Conservation (phyloP, 2,888 invertebrate species). For the Drosophila mimetica region DNA sequence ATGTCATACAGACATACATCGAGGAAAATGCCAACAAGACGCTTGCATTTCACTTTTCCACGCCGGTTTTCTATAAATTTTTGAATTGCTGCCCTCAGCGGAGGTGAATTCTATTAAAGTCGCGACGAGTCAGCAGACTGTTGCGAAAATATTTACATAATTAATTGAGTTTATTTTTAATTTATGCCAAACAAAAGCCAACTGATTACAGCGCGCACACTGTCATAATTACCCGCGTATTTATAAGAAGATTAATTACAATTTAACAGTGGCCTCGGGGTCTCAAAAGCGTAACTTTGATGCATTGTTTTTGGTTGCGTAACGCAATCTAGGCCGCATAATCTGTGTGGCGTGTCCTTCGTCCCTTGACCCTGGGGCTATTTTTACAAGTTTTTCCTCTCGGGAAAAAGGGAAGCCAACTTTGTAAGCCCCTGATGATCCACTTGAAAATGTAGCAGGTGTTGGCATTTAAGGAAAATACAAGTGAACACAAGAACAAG, state of each 20-base stretch:
- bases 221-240: conserved; percentile 15
- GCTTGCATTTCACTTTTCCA: conserved; percentile 43
- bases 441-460: conserved; percentile 67
- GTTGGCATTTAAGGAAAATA: conserved; percentile 56
- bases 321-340: conserved; percentile 17
- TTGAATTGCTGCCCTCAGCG: conserved; percentile 51
- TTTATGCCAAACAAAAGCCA: conserved; percentile 66
- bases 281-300: conserved; percentile 8
- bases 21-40: conserved; percentile 52
- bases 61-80: conserved; percentile 63
- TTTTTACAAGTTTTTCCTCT: conserved; percentile 25
- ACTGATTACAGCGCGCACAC: conserved; percentile 60
- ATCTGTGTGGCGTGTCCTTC: conserved; percentile 16
- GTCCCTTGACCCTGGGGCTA: conserved; percentile 26
- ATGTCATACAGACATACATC: neutral
- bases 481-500: conserved; percentile 6
- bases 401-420: conserved; percentile 30
- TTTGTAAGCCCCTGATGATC: conserved; percentile 68
- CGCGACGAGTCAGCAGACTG: conserved; percentile 6
- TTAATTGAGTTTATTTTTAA: conserved; percentile 78
- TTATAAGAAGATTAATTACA: conserved; percentile 71
- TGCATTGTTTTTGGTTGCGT: conserved; percentile 53
- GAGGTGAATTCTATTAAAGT: conserved; percentile 32
- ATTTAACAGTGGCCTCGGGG: conserved; percentile 49
- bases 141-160: conserved; percentile 71